Conservation (phyloP, 2,113 vertebrate species). For the Nothoprocta perdicaria region DNA sequence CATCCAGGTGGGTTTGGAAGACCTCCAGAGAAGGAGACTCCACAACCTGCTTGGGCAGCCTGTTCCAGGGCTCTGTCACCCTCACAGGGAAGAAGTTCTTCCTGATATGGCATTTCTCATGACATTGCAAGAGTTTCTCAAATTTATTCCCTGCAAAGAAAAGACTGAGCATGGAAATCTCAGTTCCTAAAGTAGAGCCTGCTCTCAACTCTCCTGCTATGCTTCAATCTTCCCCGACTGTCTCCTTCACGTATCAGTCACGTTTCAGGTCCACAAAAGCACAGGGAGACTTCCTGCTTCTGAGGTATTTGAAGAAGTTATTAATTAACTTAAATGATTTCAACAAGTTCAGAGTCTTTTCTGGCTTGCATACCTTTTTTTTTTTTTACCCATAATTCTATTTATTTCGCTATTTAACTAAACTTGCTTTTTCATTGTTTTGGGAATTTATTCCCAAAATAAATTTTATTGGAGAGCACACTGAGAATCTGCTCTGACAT, state of each 20-base stretch:
- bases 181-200: background rate
- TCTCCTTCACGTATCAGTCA: background rate
- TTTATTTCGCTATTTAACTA: background rate
- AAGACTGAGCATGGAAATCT: background rate
- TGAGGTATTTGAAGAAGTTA: background rate
- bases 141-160: background rate
- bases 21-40: too few species aligned
- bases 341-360: background rate
- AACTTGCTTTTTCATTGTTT: background rate
- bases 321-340: background rate
- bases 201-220: background rate
- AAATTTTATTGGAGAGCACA: background rate
- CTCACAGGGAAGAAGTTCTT: too few species aligned
- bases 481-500: background rate
- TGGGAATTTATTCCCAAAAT: background rate
- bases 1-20: too few species aligned
- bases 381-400: background rate
- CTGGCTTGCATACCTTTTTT: background rate
- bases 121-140: background rate
- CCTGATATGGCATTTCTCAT: background rate
- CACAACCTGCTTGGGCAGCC: too few species aligned
- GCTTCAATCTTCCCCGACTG: background rate
- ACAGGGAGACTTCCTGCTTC: background rate
- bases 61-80: too few species aligned
- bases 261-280: background rate